Percentiles rank a stretch among this genome's conserved stretches.
These are phyloP conservation scores for Drosophila subquinaria DNA, from an alignment of 2,888 invertebrate genomes.

Conservation along the genomic window DNA sequence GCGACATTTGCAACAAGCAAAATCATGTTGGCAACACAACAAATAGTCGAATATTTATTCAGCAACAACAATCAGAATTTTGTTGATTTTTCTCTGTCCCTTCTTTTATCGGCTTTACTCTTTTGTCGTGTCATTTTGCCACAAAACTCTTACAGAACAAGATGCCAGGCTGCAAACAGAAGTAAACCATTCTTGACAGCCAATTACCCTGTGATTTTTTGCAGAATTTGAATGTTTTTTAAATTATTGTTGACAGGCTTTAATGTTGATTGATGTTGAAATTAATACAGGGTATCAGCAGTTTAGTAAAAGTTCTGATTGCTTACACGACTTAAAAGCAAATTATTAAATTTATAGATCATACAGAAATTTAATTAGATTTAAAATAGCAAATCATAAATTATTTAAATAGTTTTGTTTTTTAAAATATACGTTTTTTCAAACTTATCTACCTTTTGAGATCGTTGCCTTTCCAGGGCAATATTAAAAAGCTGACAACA, in stretches of 20 bases:
- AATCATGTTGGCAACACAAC: constrained; percentile 34
- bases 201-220: constrained; percentile 6
- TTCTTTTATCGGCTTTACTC: constrained; percentile 29
- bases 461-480: constrained; percentile 18
- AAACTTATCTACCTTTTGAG: background rate
- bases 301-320: background rate
- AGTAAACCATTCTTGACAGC: background rate
- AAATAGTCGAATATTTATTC: constrained; percentile 66
- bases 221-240: background rate
- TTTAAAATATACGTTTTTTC: background rate
- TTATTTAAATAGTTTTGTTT: background rate
- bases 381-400: background rate
- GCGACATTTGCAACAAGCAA: constrained; percentile 18
- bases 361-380: too few relatives aligned
- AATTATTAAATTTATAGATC: background rate
- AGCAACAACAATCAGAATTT: constrained; percentile 45
- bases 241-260: background rate
- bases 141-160: constrained; percentile 23
- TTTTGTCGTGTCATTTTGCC: constrained; percentile 42
- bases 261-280: background rate
- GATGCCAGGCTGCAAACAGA: background rate
- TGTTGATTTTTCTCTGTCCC: constrained; percentile 19
- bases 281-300: background rate
- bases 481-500: constrained; percentile 54
- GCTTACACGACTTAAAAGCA: background rate